Evolutionary conservation across 2,113 vertebrate genomes (phyloP), one percentile per base, ranked within the genome.

Genomic region (Perca schrenkii): DNA sequence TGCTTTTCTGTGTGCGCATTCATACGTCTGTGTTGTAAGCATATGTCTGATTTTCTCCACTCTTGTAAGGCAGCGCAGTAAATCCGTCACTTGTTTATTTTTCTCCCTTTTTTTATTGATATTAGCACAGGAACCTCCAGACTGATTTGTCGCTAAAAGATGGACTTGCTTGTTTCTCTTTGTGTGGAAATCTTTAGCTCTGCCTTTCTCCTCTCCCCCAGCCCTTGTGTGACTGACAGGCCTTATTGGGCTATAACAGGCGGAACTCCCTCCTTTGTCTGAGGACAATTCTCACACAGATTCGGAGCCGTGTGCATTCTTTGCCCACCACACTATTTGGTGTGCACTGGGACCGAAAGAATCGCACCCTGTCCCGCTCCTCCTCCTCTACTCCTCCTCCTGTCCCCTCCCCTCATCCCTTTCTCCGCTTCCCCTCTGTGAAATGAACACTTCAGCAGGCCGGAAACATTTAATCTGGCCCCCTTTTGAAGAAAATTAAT

Each of bases 181-280:
- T 99, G 98, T 99, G 96, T 96, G 95, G 95, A 96, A 97, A 97
- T 96, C 98, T 97, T 98, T 97, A 97, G 97, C 98, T 95, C 92
- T 93, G 95, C 96, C 96, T 97, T 97, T 95, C 97, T 97, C 96
- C 96, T 96, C 87, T 88, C 91, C 91, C 91, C 89, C 43, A 13
- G 96, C 96, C 95, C 97, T 97, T 97, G 97, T 99, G 97, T 99
- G 98, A 98, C 97, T 98, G 98, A 97, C 97, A 97, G 96, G 96
- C 97, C 97, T 98, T 99, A 99, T 99, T 99, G 98, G 98, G 97
- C 95, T 96, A 95, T 99, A 99, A 99, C 98, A 98, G 98, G 98
- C 98, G 96, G 97, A 97, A 97, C 97, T 96, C 96, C 96, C 96
- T 95, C 96, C 95, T 98, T 99, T 97, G 91, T 99, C 93, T 84